Percentiles rank a stretch among this genome's conserved stretches.
These are phyloP conservation scores for Calliphora vomitoria DNA, from an alignment of 2,888 invertebrate genomes.

Conservation along the genomic window DNA sequence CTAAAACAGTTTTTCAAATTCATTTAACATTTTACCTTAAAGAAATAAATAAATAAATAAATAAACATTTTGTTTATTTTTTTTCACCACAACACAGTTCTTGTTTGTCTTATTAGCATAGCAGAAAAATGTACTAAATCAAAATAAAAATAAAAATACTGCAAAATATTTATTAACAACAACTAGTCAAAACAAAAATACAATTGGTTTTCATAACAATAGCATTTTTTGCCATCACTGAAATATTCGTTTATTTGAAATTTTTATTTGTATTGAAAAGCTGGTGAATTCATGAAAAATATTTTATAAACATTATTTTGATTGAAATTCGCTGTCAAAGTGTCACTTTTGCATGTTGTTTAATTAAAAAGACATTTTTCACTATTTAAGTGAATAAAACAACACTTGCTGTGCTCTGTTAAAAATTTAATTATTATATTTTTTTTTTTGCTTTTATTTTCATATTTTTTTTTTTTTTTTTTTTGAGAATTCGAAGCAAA, in stretches of 20 bases:
- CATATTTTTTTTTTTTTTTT: too few species aligned
- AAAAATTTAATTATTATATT: constrained; percentile 40
- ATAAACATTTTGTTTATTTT: background rate
- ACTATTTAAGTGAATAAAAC: constrained; percentile 50
- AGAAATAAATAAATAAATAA: constrained; percentile 13
- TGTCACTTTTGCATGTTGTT: constrained; percentile 62
- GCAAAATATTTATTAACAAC: background rate
- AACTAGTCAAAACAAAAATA: background rate
- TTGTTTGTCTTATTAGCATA: too few species aligned
- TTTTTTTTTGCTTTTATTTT: constrained; percentile 5
- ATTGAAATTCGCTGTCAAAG: constrained; percentile 66
- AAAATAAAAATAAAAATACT: background rate
- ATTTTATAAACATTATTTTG: constrained; percentile 56
- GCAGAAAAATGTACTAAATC: background rate
- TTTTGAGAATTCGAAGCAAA: too few species aligned
- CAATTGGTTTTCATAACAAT: background rate
- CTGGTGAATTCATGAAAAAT: constrained; percentile 29
- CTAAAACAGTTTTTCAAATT: background rate
- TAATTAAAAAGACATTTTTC: constrained; percentile 68
- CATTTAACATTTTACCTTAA: constrained; percentile 38
- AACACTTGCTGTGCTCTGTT: constrained; percentile 33
- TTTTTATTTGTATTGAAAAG: constrained; percentile 17
- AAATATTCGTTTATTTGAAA: constrained; percentile 10
- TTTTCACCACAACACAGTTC: too few species aligned
- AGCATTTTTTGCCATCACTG: background rate